phyloP scores from a whole-genome alignment of 2,797 vertebrate species.

The Kryptopterus vitreolus region DNA sequence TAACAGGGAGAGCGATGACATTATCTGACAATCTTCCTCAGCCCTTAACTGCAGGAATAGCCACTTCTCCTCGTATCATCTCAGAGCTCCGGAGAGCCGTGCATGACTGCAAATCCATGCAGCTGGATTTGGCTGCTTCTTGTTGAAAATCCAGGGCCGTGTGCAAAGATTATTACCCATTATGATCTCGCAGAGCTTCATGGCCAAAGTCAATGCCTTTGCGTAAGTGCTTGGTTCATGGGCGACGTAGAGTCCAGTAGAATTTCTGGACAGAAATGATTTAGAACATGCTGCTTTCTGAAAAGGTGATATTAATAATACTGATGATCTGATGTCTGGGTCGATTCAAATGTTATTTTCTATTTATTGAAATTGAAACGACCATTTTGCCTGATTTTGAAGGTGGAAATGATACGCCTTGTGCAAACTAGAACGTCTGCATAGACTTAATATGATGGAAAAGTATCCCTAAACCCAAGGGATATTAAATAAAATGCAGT shows the following conservation, averaged over 20 bases:
- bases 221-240: constrained; percentile 23
- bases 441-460: constrained; percentile 62
- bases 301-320: constrained; percentile 60
- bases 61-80: constrained; percentile 69
- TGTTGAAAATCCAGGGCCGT: constrained; percentile 67
- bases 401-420: constrained; percentile 69
- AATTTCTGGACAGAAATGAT: constrained; percentile 22
- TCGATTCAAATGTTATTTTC: constrained; percentile 75
- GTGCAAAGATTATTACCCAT: constrained; percentile 66
- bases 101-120: constrained; percentile 74
- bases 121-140: constrained; percentile 69
- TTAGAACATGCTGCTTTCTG: background rate
- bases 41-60: constrained; percentile 37
- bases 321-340: constrained; percentile 71
- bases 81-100: constrained; percentile 60
- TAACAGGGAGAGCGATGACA: constrained; percentile 19
- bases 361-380: constrained; percentile 76
- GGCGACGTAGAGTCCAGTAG: constrained; percentile 9
- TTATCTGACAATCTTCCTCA: constrained; percentile 26
- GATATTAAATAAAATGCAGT: too few relatives aligned
- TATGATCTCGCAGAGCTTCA: constrained; percentile 67
- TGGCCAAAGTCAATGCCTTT: constrained; percentile 68
- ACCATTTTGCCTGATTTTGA: constrained; percentile 64
- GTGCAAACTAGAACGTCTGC: constrained; percentile 73
- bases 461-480: background rate